Evolutionary conservation across 2,888 invertebrate species (phyloP).

Genomic region (Podabrus alpinus): DNA sequence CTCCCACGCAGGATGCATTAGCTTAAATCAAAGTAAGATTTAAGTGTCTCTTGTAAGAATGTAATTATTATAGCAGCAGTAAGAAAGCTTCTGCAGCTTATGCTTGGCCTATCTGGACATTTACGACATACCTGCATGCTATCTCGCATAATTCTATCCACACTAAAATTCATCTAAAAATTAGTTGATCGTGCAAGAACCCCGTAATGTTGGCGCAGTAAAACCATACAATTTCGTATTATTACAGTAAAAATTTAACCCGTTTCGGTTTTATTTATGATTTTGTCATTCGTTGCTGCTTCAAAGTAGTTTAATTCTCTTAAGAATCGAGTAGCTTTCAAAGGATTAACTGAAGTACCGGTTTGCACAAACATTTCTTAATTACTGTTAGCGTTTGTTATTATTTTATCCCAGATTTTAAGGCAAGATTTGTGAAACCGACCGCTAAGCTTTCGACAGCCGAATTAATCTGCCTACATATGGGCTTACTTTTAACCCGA

Average conservation of each 20-base stretch:
- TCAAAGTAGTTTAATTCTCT: not conserved
- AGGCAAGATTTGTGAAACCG: not conserved
- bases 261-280: not conserved
- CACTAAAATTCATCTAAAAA: not conserved
- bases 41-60: not conserved
- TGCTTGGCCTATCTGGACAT: not conserved
- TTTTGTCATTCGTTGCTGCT: not conserved
- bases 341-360: not conserved
- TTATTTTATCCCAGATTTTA: not conserved
- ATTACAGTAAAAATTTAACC: not conserved
- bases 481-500: not conserved
- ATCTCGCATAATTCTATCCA: slow-evolving; percentile 4
- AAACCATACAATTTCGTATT: not conserved
- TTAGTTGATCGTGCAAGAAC: not conserved
- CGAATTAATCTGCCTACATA: not conserved
- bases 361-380: not conserved
- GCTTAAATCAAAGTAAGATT: slow-evolving; percentile 2
- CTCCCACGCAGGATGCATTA: slow-evolving; percentile 12
- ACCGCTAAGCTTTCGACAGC: not conserved
- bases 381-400: not conserved
- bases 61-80: slow-evolving; percentile 12
- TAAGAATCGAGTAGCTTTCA: not conserved
- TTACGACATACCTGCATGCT: slow-evolving; percentile 8
- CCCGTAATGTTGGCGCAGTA: not conserved
- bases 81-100: slow-evolving; percentile 4